These are phyloP conservation scores for Bathynomus jamesi DNA, from an alignment of 1,140 invertebrate genomes.

Conservation along the genomic window DNA sequence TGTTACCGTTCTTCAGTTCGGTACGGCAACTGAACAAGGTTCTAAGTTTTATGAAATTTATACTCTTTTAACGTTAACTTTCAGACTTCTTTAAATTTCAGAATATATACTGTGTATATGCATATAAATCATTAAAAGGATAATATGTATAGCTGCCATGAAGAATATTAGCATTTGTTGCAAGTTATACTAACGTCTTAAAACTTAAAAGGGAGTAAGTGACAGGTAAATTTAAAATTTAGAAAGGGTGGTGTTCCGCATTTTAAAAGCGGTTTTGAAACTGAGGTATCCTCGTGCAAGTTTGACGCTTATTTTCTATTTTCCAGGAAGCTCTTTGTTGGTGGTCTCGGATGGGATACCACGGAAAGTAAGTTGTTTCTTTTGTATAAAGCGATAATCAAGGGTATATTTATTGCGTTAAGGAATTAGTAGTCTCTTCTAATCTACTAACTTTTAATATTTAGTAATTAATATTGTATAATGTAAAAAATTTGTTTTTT, in stretches of 20 bases:
- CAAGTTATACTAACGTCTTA: too few species aligned
- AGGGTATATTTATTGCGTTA: slow-evolving; percentile 17
- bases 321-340: slow-evolving; percentile 96
- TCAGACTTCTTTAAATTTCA: background rate
- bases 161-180: too few species aligned
- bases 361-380: slow-evolving; percentile 77
- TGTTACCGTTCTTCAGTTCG: background rate
- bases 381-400: background rate
- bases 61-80: background rate
- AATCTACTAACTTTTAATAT: background rate
- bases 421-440: background rate
- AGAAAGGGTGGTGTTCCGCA: too few species aligned
- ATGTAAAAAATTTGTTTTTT: slow-evolving; percentile 40
- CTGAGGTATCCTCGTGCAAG: too few species aligned
- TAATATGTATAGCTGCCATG: background rate
- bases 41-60: background rate
- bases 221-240: too few species aligned
- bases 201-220: too few species aligned
- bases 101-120: background rate
- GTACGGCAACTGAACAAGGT: background rate
- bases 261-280: too few species aligned
- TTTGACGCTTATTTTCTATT: slow-evolving; percentile 41
- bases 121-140: background rate
- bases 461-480: background rate
- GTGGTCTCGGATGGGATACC: slow-evolving; percentile 93